phyloP scores from a whole-genome alignment of 1,140 invertebrate species.

The Drosophila navojoa region DNA sequence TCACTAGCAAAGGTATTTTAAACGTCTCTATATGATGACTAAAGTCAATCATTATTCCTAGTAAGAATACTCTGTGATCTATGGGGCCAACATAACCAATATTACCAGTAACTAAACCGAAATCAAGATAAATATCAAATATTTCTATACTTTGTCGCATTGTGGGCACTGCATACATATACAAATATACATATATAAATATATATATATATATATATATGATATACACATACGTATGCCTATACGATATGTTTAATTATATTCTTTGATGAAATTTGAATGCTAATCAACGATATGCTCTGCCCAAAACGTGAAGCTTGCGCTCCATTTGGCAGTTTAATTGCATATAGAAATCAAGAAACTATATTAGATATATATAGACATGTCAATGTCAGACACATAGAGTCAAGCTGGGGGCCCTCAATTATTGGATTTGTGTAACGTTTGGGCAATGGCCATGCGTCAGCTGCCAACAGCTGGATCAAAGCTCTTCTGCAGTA shows the following conservation, averaged over 20 bases:
- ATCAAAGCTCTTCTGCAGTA: conserved; percentile 16
- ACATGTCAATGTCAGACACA: conserved; percentile 46
- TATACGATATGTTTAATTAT: no score
- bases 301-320: conserved; percentile 24
- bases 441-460: conserved; percentile 28
- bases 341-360: conserved; percentile 36
- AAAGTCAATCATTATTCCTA: no score
- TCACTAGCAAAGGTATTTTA: background rate
- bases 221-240: background rate
- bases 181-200: background rate
- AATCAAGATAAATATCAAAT: background rate
- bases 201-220: no score
- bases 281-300: conserved; percentile 35
- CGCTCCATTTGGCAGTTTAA: conserved; percentile 50
- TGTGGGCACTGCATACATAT: no score
- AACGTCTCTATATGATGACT: background rate
- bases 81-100: background rate
- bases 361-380: conserved; percentile 41
- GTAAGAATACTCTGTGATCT: no score
- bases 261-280: conserved; percentile 22
- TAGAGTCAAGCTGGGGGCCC: background rate
- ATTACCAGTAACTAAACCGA: no score
- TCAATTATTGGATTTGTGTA: conserved; percentile 31
- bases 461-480: conserved; percentile 18
- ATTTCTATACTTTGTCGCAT: background rate